Evolutionary conservation across 1,140 invertebrate genomes (phyloP).

Genomic region (Contarinia nasturtii): DNA sequence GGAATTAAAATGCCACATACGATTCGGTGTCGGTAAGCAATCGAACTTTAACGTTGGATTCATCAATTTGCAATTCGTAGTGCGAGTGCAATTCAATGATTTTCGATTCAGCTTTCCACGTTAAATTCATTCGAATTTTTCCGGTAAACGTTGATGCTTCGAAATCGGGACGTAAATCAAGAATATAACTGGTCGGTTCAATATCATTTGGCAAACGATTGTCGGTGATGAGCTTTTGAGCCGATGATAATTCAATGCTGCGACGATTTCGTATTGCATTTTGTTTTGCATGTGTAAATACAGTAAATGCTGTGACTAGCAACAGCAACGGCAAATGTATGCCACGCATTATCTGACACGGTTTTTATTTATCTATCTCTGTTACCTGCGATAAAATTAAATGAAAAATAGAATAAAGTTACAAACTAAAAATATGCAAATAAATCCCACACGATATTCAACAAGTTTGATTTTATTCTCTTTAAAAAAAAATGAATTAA

Average conservation of each 20-base stretch:
- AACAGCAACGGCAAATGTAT: no score
- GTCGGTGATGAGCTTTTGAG: constrained; percentile 33
- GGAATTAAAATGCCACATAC: constrained; percentile 12
- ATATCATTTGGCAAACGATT: constrained; percentile 31
- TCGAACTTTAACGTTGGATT: constrained; percentile 18
- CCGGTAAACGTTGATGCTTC: constrained; percentile 36
- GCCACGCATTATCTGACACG: no score
- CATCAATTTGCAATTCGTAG: constrained; percentile 31
- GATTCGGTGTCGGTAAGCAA: constrained; percentile 10
- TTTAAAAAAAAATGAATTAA: no score
- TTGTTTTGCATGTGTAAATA: no score
- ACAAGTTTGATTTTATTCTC: no score
- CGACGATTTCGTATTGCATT: constrained; percentile 9
- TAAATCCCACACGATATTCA: no score
- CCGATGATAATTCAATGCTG: constrained; percentile 39
- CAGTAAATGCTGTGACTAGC: no score
- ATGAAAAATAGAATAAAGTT: no score
- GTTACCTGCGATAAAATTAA: no score
- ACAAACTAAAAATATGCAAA: no score
- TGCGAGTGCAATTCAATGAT: constrained; percentile 36
- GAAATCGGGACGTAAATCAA: constrained; percentile 37
- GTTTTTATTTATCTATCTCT: no score
- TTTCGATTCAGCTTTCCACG: constrained; percentile 31
- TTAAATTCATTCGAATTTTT: constrained; percentile 36
- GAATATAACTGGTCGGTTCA: constrained; percentile 34